These are phyloP conservation scores for Ammospiza nelsoni DNA, from an alignment of 2,113 vertebrate species.

Conservation along the genomic window DNA sequence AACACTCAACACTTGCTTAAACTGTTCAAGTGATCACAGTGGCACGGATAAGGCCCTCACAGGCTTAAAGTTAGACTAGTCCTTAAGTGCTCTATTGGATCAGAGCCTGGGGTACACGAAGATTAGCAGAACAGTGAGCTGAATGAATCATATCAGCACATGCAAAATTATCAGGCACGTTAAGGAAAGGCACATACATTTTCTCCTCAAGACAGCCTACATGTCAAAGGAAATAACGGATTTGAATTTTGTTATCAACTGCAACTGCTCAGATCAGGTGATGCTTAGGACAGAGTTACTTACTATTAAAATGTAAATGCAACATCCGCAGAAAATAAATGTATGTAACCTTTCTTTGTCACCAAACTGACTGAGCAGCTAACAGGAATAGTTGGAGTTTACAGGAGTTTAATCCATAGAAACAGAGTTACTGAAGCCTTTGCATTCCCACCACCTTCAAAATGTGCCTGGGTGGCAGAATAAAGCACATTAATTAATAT, in stretches of 20 bases:
- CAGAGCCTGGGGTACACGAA: not conserved
- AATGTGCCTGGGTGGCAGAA: not conserved
- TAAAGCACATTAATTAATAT: not conserved
- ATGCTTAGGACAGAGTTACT: not conserved
- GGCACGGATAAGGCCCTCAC: not conserved
- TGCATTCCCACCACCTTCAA: not conserved
- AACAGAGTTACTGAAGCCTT: not conserved
- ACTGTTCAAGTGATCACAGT: not conserved
- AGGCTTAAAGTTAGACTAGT: not conserved
- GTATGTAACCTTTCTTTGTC: not conserved
- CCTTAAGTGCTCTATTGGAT: slow-evolving; percentile 23
- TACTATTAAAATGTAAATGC: not conserved
- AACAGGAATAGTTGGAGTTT: not conserved
- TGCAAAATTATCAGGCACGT: not conserved
- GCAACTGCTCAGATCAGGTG: not conserved
- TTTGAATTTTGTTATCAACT: not conserved
- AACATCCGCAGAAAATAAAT: not conserved
- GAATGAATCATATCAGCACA: not conserved
- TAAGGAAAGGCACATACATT: not conserved
- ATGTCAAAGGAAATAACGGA: not conserved
- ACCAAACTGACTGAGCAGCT: not conserved
- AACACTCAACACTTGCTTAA: slow-evolving; percentile 23
- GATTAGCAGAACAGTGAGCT: not conserved
- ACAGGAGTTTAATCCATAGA: not conserved
- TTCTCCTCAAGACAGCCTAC: not conserved